phyloP scores from a whole-genome alignment of 2,113 vertebrate genomes.

The Grammomys dolichurus region DNA sequence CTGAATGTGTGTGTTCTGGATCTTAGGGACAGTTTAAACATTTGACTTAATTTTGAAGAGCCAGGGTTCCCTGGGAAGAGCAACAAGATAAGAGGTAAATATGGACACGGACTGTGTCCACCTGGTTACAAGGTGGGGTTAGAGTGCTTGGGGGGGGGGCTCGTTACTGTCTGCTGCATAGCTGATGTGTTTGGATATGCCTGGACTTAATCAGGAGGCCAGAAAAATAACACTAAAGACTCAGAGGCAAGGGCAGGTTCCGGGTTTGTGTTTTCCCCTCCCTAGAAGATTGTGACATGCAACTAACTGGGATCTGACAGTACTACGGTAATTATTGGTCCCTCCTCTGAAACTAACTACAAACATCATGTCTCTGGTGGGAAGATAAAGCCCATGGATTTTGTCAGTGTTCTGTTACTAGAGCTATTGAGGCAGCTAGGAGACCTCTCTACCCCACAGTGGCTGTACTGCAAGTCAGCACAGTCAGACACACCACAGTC shows the following conservation, averaged over 20 bases:
- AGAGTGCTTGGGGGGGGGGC: background rate
- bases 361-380: background rate
- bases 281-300: background rate
- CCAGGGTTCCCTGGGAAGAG: background rate
- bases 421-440: background rate
- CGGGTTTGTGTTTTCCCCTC: conserved; percentile 2
- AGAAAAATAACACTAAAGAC: background rate
- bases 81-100: background rate
- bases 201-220: conserved; percentile 2
- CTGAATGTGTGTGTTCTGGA: background rate
- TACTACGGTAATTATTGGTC: background rate
- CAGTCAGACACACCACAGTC: background rate
- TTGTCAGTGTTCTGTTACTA: background rate
- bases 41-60: conserved; percentile 10
- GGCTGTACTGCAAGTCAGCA: background rate
- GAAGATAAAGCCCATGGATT: background rate
- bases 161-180: background rate
- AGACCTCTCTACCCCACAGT: no score
- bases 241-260: background rate
- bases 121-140: background rate
- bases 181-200: background rate
- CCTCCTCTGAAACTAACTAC: background rate
- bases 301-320: background rate
- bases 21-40: background rate
- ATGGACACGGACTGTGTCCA: background rate